A percentile compares a stretch with the other conserved stretches of the same genome.
Evolutionary conservation across 2,888 invertebrate species (phyloP).

Genomic region (Camponotus fellah): DNA sequence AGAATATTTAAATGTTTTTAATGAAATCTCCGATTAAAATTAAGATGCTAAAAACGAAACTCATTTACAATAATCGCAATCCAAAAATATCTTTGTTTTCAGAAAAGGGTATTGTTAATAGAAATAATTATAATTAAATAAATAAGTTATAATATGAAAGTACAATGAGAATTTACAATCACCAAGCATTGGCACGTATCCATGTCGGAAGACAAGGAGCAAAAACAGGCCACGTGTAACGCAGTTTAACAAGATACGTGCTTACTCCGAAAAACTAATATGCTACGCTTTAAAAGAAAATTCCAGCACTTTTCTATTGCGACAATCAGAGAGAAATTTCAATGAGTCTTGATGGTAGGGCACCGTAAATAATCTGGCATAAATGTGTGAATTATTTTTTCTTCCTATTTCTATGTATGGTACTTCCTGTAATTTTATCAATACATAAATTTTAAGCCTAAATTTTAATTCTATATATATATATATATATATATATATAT

Average conservation of each 20-base stretch:
- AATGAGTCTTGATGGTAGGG: conserved; percentile 41
- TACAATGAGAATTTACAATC: conserved; percentile 1
- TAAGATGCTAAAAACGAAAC: neutral
- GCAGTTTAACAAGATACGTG: conserved; percentile 19
- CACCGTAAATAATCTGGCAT: conserved; percentile 47
- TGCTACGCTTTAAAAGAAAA: conserved; percentile 26
- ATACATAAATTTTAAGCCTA: too few relatives aligned
- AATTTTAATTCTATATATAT: too few relatives aligned
- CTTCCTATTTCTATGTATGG: too few relatives aligned
- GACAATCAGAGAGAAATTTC: conserved; percentile 43
- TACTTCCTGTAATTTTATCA: too few relatives aligned
- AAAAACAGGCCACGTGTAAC: conserved; percentile 24
- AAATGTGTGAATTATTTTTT: conserved; percentile 27
- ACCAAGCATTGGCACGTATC: neutral
- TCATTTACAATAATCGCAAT: neutral
- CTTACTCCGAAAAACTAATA: conserved; percentile 15
- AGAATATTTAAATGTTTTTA: neutral
- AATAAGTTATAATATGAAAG: neutral
- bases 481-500: neutral
- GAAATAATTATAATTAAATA: neutral
- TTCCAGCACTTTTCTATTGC: conserved; percentile 18
- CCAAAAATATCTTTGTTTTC: conserved; percentile 1
- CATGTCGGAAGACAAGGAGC: neutral
- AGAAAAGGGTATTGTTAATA: neutral
- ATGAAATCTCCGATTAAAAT: neutral